Evolutionary conservation across 2,113 vertebrate genomes (phyloP), one percentile per base, ranked within the genome.

Genomic region (Nyctereutes procyonoides): DNA sequence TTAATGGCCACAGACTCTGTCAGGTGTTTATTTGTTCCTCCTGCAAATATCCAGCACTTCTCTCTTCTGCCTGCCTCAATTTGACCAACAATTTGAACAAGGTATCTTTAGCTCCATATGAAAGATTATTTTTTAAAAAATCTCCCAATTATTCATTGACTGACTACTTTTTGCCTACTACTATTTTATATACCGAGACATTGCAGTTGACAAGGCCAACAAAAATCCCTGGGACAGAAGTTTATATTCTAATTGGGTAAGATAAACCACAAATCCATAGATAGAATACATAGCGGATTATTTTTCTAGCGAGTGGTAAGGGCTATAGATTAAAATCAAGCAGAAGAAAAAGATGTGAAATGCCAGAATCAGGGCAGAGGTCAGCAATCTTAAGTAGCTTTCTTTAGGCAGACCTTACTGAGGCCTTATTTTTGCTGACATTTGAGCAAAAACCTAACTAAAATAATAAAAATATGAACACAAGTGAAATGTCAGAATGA

Each of bases 241-340:
- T 38, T 53, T 56, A 38, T 20, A 43, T 65, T 90, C 20, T 79
- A 94, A 74, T 15, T 65, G 24, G 1, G 5, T 58, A 14, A 88
- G 8, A 26, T 24, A 82, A 96, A 48, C 4, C 16, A 63, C 51
- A 86, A 71, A 81, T 56, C 55, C 43, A 26, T 60, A 43, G 92
- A 3, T 35, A 87, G 30, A 87, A 43, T 8, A 6, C 5, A 32
- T 38, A 81, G 19, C 16, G 5, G 17, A 93, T 65, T 55, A 77
- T 53, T 88, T 92, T 80, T 76, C 22, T 5, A 88, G n/a, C 69
- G 62, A 22, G 3, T n/a, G 1, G 16, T 85, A 93, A 87, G 0
- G 77, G 13, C 60, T 69, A 48, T 12, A 2, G 22, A 58, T 86
- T 93, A 96, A 96, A 94, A 58, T 73, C 24, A 90, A 95, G 13